Conservation (phyloP, 2,113 vertebrate species). For the Calidris pugnax region DNA sequence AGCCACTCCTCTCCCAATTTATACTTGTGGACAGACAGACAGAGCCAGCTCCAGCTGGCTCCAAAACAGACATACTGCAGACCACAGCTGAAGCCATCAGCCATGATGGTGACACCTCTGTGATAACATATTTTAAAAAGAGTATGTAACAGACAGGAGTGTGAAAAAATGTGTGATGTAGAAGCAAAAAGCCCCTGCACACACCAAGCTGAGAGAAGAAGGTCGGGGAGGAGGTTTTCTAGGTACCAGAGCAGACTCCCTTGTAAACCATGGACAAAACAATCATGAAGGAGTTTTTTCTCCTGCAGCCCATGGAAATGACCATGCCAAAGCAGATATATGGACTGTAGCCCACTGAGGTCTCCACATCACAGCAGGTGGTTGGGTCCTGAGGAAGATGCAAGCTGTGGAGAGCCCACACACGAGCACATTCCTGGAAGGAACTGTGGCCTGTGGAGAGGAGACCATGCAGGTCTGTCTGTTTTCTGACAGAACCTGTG, state of each 20-base stretch:
- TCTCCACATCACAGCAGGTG: background rate
- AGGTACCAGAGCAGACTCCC: background rate
- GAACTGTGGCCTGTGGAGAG: background rate
- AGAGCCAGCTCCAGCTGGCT: accelerated
- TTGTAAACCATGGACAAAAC: background rate
- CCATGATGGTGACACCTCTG: background rate
- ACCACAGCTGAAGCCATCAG: background rate
- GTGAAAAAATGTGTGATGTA: background rate
- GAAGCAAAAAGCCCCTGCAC: background rate
- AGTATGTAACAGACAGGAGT: background rate
- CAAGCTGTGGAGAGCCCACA: accelerated
- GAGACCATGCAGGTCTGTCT: background rate
- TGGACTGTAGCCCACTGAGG: background rate
- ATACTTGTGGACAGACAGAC: background rate
- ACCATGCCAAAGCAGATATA: background rate
- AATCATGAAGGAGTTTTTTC: background rate
- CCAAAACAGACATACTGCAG: background rate
- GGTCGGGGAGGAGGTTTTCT: background rate
- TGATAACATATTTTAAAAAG: background rate
- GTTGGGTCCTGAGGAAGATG: background rate
- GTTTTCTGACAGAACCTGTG: background rate
- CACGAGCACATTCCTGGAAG: background rate
- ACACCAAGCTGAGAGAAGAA: background rate
- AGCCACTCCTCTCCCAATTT: background rate
- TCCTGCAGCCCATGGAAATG: background rate